These are phyloP conservation scores for Progne subis DNA, from an alignment of 2,113 vertebrate species.

Conservation along the genomic window DNA sequence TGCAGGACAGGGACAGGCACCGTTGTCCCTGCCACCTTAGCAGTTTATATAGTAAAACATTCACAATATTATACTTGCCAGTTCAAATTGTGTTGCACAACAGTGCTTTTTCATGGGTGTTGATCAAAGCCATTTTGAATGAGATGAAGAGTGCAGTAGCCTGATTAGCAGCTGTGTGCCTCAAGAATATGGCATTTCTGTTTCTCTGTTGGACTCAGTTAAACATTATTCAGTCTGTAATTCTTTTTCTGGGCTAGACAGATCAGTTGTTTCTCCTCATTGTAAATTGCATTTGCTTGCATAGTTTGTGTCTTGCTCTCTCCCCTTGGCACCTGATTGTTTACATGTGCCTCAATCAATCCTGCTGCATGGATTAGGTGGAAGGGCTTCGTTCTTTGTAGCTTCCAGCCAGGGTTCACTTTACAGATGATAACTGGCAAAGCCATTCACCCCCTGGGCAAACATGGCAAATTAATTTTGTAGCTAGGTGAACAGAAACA, in stretches of 20 bases:
- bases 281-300: background rate
- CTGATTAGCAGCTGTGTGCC: background rate
- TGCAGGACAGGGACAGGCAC: background rate
- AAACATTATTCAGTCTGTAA: slow-evolving; percentile 2
- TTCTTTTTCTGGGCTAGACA: background rate
- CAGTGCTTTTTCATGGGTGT: background rate
- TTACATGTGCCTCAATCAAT: background rate
- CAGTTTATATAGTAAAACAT: background rate
- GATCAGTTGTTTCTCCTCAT: background rate
- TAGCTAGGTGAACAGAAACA: background rate
- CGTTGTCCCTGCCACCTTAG: background rate
- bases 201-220: background rate
- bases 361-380: background rate
- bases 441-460: background rate
- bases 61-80: background rate
- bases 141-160: background rate
- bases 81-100: background rate
- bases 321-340: background rate
- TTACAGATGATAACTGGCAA: background rate
- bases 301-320: background rate
- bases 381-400: background rate
- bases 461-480: background rate
- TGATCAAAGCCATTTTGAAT: background rate
- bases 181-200: background rate
- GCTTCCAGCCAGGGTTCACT: background rate